phyloP scores from a whole-genome alignment of 2,797 vertebrate genomes.

The Delichon dasypus region DNA sequence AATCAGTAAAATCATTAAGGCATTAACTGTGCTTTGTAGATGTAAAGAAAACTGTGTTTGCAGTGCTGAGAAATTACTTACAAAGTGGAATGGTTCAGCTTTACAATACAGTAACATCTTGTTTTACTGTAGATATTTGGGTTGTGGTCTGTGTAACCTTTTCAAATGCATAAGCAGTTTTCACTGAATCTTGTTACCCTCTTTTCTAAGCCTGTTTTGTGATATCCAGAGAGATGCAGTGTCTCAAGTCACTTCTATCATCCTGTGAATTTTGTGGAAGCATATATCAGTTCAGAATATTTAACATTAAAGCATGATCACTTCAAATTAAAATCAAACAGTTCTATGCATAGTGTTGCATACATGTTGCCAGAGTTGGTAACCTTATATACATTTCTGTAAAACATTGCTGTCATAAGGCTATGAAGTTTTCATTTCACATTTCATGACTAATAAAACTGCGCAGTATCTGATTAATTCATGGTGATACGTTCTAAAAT shows the following conservation, averaged over 20 bases:
- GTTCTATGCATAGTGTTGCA: not conserved
- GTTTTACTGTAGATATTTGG: not conserved
- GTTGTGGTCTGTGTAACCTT: not conserved
- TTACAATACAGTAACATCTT: not conserved
- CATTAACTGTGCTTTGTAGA: not conserved
- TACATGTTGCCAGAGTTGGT: conserved; percentile 9
- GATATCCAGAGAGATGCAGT: not conserved
- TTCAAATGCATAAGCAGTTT: not conserved
- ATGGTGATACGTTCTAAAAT: conserved; percentile 15
- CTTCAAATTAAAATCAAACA: conserved; percentile 52
- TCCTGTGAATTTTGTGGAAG: conserved; percentile 1
- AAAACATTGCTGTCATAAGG: not conserved
- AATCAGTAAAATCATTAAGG: not conserved
- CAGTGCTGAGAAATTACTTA: not conserved
- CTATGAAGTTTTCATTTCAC: conserved; percentile 21
- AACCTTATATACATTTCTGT: not conserved
- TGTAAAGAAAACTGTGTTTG: not conserved
- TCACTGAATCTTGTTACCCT: not conserved
- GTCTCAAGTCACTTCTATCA: not conserved
- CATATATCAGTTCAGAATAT: conserved; percentile 22
- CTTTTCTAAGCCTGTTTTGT: not conserved
- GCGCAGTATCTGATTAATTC: conserved; percentile 7
- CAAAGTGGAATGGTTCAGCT: not conserved
- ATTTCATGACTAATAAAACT: conserved; percentile 51
- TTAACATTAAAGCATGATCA: conserved; percentile 31